phyloP scores from a whole-genome alignment of 2,113 vertebrate genomes.

The Saccopteryx bilineata region DNA sequence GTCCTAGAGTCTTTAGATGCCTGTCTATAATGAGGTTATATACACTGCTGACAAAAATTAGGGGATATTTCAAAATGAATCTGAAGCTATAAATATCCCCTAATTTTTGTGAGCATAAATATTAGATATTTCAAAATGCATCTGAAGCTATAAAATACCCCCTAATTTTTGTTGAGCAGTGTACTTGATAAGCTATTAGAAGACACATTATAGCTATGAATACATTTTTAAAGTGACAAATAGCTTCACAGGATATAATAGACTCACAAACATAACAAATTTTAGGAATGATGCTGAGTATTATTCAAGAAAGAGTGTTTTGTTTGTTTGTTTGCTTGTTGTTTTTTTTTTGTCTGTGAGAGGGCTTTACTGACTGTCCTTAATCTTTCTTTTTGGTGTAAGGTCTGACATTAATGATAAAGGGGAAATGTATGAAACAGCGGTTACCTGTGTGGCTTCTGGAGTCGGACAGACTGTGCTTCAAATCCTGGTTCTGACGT shows the following conservation, averaged over 20 bases:
- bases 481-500: constrained; percentile 21
- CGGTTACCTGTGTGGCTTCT: neutral
- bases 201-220: neutral
- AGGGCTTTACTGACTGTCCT: neutral
- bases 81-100: too few species aligned
- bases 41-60: neutral
- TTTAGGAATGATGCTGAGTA: constrained; percentile 19
- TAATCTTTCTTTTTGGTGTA: constrained; percentile 13
- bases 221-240: constrained; percentile 31
- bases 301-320: constrained; percentile 31
- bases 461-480: neutral
- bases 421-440: neutral
- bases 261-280: constrained; percentile 26
- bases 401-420: constrained; percentile 30
- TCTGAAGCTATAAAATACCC: too few species aligned
- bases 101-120: too few species aligned
- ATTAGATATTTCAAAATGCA: too few species aligned
- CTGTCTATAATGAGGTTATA: neutral
- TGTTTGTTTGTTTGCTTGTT: neutral
- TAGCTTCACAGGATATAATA: neutral
- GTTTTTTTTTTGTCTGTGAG: neutral
- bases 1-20: constrained; percentile 9
- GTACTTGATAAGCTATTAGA: too few species aligned
- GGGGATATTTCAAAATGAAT: too few species aligned
- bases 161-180: too few species aligned